Percentiles rank a stretch among this genome's conserved stretches.
Conservation (phyloP, 2,113 vertebrate genomes). For the Pardalotus punctatus region DNA sequence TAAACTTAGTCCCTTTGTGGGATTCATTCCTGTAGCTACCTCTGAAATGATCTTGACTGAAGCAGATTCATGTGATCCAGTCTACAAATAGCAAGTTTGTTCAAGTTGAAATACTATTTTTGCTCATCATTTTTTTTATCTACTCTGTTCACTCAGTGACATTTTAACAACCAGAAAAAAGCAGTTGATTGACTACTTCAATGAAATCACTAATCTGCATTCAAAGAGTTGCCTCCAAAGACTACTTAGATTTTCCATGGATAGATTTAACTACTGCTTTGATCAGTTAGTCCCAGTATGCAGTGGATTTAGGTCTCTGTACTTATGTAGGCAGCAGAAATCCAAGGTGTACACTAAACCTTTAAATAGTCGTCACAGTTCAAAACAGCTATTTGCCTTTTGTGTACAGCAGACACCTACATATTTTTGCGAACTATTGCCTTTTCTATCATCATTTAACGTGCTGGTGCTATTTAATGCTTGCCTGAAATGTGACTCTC, state of each 20-base stretch:
- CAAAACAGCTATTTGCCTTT: slow-evolving; percentile 62
- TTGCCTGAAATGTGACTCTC: slow-evolving; percentile 26
- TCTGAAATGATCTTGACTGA: slow-evolving; percentile 75
- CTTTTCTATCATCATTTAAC: slow-evolving; percentile 41
- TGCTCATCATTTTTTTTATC: slow-evolving; percentile 73
- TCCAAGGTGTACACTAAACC: slow-evolving; percentile 56
- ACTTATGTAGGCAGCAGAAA: slow-evolving; percentile 55
- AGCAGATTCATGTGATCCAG: slow-evolving; percentile 77
- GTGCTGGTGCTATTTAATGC: slow-evolving; percentile 17
- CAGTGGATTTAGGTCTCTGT: slow-evolving; percentile 59
- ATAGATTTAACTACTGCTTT: slow-evolving; percentile 61
- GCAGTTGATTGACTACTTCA: slow-evolving; percentile 69
- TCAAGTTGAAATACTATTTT: slow-evolving; percentile 74
- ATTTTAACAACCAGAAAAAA: slow-evolving; percentile 67
- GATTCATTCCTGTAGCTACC: slow-evolving; percentile 77
- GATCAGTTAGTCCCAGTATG: slow-evolving; percentile 64
- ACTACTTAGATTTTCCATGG: slow-evolving; percentile 56
- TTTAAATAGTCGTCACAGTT: slow-evolving; percentile 60
- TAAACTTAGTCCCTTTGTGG: slow-evolving; percentile 84
- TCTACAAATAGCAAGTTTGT: slow-evolving; percentile 77
- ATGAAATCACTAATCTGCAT: slow-evolving; percentile 71
- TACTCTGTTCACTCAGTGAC: slow-evolving; percentile 67
- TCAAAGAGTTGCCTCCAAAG: slow-evolving; percentile 61
- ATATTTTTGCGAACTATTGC: slow-evolving; percentile 52
- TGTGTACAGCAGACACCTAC: slow-evolving; percentile 44